phyloP scores from a whole-genome alignment of 2,113 vertebrate species.

The Merops nubicus region DNA sequence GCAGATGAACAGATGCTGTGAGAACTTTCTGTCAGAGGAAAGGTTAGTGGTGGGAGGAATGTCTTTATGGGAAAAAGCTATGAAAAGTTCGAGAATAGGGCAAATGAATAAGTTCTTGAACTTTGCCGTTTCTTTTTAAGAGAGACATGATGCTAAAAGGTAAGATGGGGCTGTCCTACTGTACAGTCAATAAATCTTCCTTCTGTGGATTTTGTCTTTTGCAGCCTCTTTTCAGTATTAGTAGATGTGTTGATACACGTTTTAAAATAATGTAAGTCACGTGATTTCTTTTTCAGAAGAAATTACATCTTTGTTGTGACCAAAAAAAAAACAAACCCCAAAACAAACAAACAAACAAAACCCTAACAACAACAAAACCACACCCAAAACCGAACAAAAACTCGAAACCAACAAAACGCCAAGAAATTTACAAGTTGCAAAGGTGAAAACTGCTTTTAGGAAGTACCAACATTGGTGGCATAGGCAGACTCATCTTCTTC shows the following conservation, averaged over 20 bases:
- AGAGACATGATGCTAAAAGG: background rate
- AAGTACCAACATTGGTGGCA: background rate
- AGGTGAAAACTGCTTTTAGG: background rate
- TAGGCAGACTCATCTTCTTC: background rate
- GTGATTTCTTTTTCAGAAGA: background rate
- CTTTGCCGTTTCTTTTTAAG: background rate
- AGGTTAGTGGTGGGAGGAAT: background rate
- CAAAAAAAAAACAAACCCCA: background rate
- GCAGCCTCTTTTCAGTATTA: background rate
- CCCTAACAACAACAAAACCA: no score
- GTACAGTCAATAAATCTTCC: background rate
- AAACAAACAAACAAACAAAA: background rate
- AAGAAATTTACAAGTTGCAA: background rate
- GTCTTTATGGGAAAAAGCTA: background rate
- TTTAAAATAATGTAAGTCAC: background rate
- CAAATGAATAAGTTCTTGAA: background rate
- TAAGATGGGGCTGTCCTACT: background rate
- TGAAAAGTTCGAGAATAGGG: background rate
- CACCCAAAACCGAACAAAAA: no score
- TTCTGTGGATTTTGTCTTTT: background rate
- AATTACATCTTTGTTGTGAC: background rate
- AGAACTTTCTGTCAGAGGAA: background rate
- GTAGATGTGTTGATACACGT: background rate
- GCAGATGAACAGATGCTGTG: background rate
- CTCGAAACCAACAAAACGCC: background rate